A percentile compares a stretch with the other conserved stretches of the same genome.
Conservation (phyloP, 2,888 invertebrate species). For the Copidosoma aretas region DNA sequence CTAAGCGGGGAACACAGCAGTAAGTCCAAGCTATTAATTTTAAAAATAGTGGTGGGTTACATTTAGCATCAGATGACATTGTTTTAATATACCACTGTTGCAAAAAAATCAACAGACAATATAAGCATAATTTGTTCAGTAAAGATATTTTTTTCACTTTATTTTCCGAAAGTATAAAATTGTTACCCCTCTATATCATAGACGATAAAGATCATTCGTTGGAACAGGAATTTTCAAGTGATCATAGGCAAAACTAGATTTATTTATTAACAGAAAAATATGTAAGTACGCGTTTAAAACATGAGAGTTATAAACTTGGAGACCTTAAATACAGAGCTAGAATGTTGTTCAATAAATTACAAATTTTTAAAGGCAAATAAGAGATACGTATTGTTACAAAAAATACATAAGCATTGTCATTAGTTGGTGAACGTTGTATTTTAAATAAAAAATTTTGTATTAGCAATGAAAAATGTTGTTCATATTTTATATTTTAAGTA, state of each 20-base stretch:
- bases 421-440: too few relatives aligned
- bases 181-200: slow-evolving; percentile 12
- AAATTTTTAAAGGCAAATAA: slow-evolving; percentile 13
- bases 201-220: slow-evolving; percentile 25
- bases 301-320: slow-evolving; percentile 20
- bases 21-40: slow-evolving; percentile 14
- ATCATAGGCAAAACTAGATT: slow-evolving; percentile 30
- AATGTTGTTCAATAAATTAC: slow-evolving; percentile 34
- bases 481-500: too few relatives aligned
- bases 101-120: slow-evolving; percentile 19
- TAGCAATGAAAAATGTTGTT: too few relatives aligned
- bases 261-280: slow-evolving; percentile 28
- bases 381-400: too few relatives aligned
- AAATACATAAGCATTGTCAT: too few relatives aligned
- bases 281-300: slow-evolving; percentile 24
- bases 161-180: slow-evolving; percentile 22
- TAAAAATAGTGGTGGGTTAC: slow-evolving; percentile 29
- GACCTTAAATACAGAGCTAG: slow-evolving; percentile 21
- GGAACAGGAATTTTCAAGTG: slow-evolving; percentile 23
- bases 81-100: slow-evolving; percentile 16
- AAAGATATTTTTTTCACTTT: slow-evolving; percentile 11
- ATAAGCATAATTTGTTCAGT: slow-evolving; percentile 4
- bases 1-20: slow-evolving; percentile 2
- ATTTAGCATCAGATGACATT: slow-evolving; percentile 26
- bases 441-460: too few relatives aligned